Conservation (phyloP, 1,140 invertebrate species). For the Bathynomus jamesi region DNA sequence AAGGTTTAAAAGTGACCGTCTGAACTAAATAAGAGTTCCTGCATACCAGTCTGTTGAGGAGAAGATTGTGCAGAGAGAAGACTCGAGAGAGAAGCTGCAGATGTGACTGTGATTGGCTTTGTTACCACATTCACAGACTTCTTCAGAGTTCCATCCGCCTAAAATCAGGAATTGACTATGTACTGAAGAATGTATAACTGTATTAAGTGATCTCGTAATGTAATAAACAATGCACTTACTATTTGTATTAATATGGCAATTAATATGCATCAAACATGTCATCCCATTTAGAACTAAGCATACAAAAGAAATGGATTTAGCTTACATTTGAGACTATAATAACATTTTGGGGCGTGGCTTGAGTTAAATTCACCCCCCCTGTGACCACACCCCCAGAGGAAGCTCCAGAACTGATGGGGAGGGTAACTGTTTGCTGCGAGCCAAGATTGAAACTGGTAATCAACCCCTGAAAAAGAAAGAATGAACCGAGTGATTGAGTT, state of each 20-base stretch:
- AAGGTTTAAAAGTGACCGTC: too few species aligned
- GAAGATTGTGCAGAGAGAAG: not conserved
- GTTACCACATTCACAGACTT: not conserved
- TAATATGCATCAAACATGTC: too few species aligned
- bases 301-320: not conserved
- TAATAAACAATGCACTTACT: too few species aligned
- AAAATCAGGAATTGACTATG: too few species aligned
- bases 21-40: too few species aligned
- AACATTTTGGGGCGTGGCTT: not conserved
- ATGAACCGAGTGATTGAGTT: not conserved
- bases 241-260: too few species aligned
- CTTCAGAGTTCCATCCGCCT: not conserved
- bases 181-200: too few species aligned
- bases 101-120: not conserved
- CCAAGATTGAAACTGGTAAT: not conserved
- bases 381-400: not conserved
- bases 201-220: too few species aligned
- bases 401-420: not conserved
- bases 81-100: not conserved
- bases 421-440: not conserved
- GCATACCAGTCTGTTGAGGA: too few species aligned
- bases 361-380: not conserved
- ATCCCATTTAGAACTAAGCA: too few species aligned
- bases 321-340: not conserved
- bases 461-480: not conserved